These are phyloP conservation scores for Sebastes reedi DNA, from an alignment of 2,797 vertebrate species.

Conservation along the genomic window DNA sequence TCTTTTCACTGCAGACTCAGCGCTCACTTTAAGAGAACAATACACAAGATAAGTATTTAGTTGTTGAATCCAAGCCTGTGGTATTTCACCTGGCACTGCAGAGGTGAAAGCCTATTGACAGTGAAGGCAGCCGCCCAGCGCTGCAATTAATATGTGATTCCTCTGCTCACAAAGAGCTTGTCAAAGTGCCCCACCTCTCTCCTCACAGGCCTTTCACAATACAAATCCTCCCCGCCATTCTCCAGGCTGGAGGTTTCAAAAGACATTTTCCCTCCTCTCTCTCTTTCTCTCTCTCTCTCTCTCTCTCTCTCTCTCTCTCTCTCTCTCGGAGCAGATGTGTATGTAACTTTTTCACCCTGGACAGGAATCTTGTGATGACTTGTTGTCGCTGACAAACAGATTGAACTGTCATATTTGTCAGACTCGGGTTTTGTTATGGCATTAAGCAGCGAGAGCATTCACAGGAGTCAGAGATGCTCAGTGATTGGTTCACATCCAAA, in stretches of 20 bases:
- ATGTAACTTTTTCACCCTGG: conserved; percentile 78
- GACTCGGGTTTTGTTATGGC: conserved; percentile 46
- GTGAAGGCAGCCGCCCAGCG: conserved; percentile 73
- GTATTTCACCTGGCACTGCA: conserved; percentile 70
- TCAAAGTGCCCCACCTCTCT: conserved; percentile 74
- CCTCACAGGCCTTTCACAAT: conserved; percentile 77
- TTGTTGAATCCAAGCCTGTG: conserved; percentile 69
- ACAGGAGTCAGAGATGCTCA: conserved; percentile 7
- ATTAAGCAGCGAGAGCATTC: conserved; percentile 27
- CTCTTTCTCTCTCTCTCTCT: neutral
- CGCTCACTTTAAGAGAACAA: conserved; percentile 69
- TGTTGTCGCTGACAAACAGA: conserved; percentile 76
- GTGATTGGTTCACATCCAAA: neutral
- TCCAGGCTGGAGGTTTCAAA: conserved; percentile 42
- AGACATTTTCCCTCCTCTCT: conserved; percentile 26
- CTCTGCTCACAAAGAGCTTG: conserved; percentile 78
- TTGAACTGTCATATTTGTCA: conserved; percentile 53
- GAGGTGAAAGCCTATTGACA: conserved; percentile 62
- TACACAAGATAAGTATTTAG: conserved; percentile 74
- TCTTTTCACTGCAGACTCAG: conserved; percentile 75
- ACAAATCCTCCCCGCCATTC: conserved; percentile 81
- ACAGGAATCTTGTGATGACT: conserved; percentile 83
- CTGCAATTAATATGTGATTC: conserved; percentile 81
- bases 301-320: neutral
- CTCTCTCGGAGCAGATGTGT: conserved; percentile 73